These are phyloP conservation scores for Ceratotherium simum DNA, from an alignment of 2,113 vertebrate genomes.

Conservation along the genomic window DNA sequence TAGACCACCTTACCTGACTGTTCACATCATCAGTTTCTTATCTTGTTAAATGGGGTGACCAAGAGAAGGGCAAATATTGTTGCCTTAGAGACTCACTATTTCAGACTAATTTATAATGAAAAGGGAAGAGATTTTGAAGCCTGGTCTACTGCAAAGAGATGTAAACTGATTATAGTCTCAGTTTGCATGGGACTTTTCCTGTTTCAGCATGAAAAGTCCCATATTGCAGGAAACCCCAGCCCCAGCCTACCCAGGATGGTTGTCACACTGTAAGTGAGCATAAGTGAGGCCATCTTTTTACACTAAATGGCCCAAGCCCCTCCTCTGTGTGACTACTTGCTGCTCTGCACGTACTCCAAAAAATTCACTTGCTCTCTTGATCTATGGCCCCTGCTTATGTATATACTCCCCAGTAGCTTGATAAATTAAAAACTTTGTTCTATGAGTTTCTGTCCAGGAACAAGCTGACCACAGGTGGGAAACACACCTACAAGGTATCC, in stretches of 20 bases:
- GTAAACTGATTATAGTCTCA: background rate
- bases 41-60: background rate
- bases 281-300: too few species aligned
- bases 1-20: background rate
- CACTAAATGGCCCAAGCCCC: too few species aligned
- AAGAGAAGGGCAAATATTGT: background rate
- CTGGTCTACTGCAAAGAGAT: background rate
- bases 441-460: too few species aligned
- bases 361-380: too few species aligned
- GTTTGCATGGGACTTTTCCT: background rate
- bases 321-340: too few species aligned
- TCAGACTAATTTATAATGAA: background rate
- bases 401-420: too few species aligned
- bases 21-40: background rate
- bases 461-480: too few species aligned
- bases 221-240: background rate
- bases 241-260: background rate
- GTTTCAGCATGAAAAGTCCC: background rate
- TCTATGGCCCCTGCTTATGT: too few species aligned
- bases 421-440: too few species aligned
- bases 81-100: background rate
- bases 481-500: too few species aligned
- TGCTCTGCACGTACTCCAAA: too few species aligned
- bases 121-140: background rate
- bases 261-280: background rate